Percentiles rank a stretch among this genome's conserved stretches.
Evolutionary conservation across 2,113 vertebrate species (phyloP).

Genomic region (Nothoprocta pentlandii): DNA sequence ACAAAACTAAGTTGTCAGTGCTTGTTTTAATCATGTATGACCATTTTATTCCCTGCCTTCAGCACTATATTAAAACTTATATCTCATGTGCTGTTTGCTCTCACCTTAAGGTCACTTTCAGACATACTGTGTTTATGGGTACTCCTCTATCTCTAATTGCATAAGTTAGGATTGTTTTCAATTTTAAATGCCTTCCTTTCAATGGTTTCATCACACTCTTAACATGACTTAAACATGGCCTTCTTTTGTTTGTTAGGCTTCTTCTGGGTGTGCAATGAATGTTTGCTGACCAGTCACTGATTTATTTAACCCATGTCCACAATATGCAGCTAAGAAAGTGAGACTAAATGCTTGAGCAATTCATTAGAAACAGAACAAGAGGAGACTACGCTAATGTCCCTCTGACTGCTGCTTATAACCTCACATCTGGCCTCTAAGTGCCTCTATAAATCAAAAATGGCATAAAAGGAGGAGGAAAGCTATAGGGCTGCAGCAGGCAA

Average conservation of each 20-base stretch:
- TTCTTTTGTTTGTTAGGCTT: neutral
- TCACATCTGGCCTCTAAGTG: constrained; percentile 52
- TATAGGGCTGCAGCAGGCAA: neutral
- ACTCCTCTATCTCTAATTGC: neutral
- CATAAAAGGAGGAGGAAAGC: constrained; percentile 40
- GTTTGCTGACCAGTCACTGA: neutral
- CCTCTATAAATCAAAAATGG: constrained; percentile 55
- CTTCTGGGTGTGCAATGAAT: neutral
- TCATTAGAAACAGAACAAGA: constrained; percentile 48
- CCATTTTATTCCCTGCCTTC: constrained; percentile 25
- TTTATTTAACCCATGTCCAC: constrained; percentile 17
- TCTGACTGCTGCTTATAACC: neutral
- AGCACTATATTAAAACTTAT: neutral
- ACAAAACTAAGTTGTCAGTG: neutral
- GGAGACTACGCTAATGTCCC: neutral
- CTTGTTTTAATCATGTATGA: accelerated
- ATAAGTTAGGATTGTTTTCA: constrained; percentile 7
- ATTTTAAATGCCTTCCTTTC: constrained; percentile 60
- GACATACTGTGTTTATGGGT: constrained; percentile 1
- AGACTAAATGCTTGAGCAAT: neutral
- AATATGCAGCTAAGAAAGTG: neutral
- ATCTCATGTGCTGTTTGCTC: neutral
- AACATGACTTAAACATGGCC: neutral
- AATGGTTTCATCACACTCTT: constrained; percentile 9
- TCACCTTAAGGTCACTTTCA: constrained; percentile 21